Conservation (phyloP, 2,888 invertebrate species). For the Polyommatus iphigenia region DNA sequence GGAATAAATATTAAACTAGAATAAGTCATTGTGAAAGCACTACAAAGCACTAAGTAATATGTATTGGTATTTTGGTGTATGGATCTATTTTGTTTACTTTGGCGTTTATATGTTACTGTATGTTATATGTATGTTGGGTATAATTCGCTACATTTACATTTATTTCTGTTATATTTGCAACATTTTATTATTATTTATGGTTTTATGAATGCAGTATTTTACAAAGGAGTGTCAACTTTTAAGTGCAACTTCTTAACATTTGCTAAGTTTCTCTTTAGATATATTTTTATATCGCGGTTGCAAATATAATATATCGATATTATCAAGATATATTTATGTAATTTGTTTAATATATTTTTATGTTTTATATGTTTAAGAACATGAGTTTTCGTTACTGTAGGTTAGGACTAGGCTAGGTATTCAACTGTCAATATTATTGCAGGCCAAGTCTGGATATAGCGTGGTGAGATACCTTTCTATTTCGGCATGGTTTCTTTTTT, state of each 20-base stretch:
- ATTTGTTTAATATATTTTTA: conserved; percentile 23
- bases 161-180: conserved; percentile 26
- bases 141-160: conserved; percentile 10
- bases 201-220: not conserved
- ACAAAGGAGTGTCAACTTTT: conserved; percentile 31
- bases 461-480: conserved; percentile 69
- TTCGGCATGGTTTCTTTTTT: conserved; percentile 59
- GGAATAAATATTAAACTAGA: not conserved
- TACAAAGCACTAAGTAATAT: conserved; percentile 1
- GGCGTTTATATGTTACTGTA: not conserved
- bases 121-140: conserved; percentile 2
- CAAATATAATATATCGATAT: conserved; percentile 31
- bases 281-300: not conserved
- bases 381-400: conserved; percentile 41
- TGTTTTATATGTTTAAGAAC: conserved; percentile 31
- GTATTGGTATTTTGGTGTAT: conserved; percentile 25
- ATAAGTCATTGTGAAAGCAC: conserved; percentile 16
- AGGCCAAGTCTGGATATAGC: conserved; percentile 68
- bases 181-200: not conserved
- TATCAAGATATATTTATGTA: conserved; percentile 31
- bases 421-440: conserved; percentile 60
- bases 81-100: conserved; percentile 16
- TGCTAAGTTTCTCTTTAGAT: conserved; percentile 39
- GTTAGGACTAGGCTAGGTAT: conserved; percentile 48
- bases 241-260: conserved; percentile 43